Conservation (phyloP, 2,888 invertebrate species). For the Silvanus unidentatus region DNA sequence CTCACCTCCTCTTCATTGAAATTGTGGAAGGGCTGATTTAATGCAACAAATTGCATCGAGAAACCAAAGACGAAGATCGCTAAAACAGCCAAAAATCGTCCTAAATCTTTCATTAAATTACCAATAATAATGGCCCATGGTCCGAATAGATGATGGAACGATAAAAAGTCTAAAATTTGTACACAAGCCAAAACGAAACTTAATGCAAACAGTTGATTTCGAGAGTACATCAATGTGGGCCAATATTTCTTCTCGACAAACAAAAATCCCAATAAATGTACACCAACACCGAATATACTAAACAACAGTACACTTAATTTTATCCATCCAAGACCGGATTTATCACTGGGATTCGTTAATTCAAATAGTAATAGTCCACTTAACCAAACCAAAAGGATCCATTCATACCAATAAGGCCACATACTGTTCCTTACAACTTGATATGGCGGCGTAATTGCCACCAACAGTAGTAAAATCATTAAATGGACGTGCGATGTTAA, state of each 20-base stretch:
- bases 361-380: conserved; percentile 93
- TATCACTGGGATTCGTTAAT: conserved; percentile 95
- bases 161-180: conserved; percentile 94
- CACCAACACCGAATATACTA: conserved; percentile 84
- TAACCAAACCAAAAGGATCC: conserved; percentile 90
- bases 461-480: conserved; percentile 86
- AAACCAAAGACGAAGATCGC: conserved; percentile 98
- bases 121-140: conserved; percentile 99
- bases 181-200: conserved; percentile 95
- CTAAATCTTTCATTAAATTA: conserved; percentile 86
- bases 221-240: conserved; percentile 85
- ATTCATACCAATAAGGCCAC: conserved; percentile 93
- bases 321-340: conserved; percentile 93
- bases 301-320: conserved; percentile 81
- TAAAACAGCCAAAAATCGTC: conserved; percentile 94
- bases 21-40: conserved; percentile 89
- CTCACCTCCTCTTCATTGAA: conserved; percentile 58
- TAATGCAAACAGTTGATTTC: conserved; percentile 95
- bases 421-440: conserved; percentile 73
- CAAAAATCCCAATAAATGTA: conserved; percentile 77
- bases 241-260: conserved; percentile 63
- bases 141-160: conserved; percentile 98
- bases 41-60: conserved; percentile 92
- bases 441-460: conserved; percentile 83
- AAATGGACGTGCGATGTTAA: conserved; percentile 97